These are phyloP conservation scores for Biston stratarius DNA, from an alignment of 2,888 invertebrate species.

Conservation along the genomic window DNA sequence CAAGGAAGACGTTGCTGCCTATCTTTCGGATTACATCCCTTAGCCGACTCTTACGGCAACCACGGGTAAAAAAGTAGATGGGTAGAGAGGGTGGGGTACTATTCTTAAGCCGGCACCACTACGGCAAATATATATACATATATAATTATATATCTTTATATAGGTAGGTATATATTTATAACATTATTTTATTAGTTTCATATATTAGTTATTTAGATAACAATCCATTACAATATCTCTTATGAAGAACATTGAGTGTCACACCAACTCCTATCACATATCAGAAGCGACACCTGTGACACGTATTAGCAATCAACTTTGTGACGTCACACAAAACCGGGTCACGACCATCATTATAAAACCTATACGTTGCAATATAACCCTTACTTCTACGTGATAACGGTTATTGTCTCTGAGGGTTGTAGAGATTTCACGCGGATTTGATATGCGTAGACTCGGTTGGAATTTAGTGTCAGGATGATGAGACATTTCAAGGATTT, in stretches of 20 bases:
- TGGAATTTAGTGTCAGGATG: constrained; percentile 7
- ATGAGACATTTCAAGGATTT: constrained; percentile 8
- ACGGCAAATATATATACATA: no score
- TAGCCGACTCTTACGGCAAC: no score
- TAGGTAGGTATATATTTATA: no score
- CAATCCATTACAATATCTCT: not conserved
- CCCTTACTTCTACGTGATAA: constrained; percentile 5
- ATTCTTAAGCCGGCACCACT: no score
- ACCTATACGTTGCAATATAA: constrained; percentile 11
- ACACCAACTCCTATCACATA: not conserved
- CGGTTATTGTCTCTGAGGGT: constrained; percentile 3
- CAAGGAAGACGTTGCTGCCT: no score
- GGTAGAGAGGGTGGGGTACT: no score
- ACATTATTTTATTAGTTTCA: no score
- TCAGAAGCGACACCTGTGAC: constrained; percentile 18
- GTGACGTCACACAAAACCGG: constrained; percentile 19
- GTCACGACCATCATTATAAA: constrained; percentile 13
- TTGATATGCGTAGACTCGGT: constrained; percentile 12
- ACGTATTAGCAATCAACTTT: constrained; percentile 24
- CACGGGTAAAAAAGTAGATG: no score
- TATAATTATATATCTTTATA: no score
- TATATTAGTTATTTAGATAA: no score
- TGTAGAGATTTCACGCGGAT: constrained; percentile 26
- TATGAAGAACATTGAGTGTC: not conserved
- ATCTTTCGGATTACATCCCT: no score